Conservation (phyloP, 2,797 vertebrate genomes). For the Pantherophis alleghaniensis region DNA sequence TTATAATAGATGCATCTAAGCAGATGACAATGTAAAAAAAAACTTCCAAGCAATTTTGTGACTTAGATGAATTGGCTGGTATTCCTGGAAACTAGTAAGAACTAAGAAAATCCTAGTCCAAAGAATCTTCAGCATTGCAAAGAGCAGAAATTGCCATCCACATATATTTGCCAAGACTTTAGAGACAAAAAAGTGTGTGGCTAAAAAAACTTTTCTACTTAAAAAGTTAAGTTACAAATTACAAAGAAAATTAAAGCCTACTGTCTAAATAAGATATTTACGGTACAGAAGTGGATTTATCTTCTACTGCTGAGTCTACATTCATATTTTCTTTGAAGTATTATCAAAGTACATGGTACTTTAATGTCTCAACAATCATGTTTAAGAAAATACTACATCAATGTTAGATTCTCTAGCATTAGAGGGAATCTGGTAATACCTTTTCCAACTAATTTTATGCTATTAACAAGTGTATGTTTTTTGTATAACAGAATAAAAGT, state of each 20-base stretch:
- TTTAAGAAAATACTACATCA: background rate
- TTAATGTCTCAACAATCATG: background rate
- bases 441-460: background rate
- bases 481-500: background rate
- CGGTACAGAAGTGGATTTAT: background rate
- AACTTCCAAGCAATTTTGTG: conserved; percentile 1
- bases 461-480: background rate
- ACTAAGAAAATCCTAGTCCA: background rate
- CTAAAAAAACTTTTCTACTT: background rate
- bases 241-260: background rate
- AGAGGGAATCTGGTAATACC: background rate
- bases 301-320: background rate
- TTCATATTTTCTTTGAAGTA: background rate
- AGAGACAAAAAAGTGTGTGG: background rate
- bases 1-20: conserved; percentile 12
- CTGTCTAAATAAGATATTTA: background rate
- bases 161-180: background rate
- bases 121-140: background rate
- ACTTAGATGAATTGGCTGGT: background rate
- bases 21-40: background rate
- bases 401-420: background rate
- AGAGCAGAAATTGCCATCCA: background rate
- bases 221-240: background rate
- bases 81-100: background rate
- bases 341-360: too few relatives aligned